Conservation (phyloP, 2,797 vertebrate genomes). For the Denticeps clupeoides region DNA sequence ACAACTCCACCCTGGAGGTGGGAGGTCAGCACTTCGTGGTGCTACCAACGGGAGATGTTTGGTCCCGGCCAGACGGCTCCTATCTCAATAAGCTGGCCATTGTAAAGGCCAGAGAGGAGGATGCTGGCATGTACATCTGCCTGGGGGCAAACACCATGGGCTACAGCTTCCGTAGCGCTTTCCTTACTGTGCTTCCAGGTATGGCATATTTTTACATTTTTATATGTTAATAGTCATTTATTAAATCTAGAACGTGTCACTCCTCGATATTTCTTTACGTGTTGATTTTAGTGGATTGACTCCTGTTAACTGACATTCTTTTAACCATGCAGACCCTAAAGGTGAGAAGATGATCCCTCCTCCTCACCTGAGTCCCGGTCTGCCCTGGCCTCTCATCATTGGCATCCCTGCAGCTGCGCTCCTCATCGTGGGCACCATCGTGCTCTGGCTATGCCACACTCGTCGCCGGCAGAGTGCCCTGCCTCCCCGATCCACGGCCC, state of each 20-base stretch:
- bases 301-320: no score
- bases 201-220: constrained; percentile 2
- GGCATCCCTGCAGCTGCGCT: constrained; percentile 46
- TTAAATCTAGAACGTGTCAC: no score
- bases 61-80: constrained; percentile 47
- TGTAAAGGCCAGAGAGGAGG: constrained; percentile 38
- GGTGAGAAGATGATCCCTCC: constrained; percentile 31
- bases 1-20: constrained; percentile 44
- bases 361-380: constrained; percentile 40
- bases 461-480: constrained; percentile 28
- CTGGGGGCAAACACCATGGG: constrained; percentile 50
- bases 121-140: constrained; percentile 51
- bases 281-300: no score
- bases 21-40: constrained; percentile 45
- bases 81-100: constrained; percentile 51
- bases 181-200: constrained; percentile 49
- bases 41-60: constrained; percentile 43
- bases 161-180: constrained; percentile 46
- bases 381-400: constrained; percentile 49
- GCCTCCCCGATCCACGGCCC: constrained; percentile 17
- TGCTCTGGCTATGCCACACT: constrained; percentile 48
- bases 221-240: no score
- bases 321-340: constrained; percentile 28
- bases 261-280: not conserved
- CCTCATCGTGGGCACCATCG: constrained; percentile 45